These are phyloP conservation scores for Petaurus breviceps DNA, from an alignment of 2,113 vertebrate genomes.

Conservation along the genomic window DNA sequence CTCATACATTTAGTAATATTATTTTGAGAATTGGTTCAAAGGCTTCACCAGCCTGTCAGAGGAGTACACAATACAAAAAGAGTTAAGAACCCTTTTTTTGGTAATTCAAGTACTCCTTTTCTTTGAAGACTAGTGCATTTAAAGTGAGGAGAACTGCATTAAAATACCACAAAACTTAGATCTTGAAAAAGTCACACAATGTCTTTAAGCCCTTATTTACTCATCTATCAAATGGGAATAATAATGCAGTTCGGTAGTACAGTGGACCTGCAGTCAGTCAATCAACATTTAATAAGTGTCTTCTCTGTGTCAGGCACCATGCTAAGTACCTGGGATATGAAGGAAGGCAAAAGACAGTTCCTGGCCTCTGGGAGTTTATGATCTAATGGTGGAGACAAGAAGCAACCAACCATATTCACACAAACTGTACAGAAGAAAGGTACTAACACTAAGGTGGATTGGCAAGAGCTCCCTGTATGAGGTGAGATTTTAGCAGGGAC, in stretches of 20 bases:
- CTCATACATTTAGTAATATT: background rate
- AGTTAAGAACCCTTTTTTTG: no score
- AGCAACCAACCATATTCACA: no score
- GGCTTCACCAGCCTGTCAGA: background rate
- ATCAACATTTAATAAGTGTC: background rate
- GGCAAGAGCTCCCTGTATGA: no score
- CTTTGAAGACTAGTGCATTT: background rate
- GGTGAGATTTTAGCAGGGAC: no score
- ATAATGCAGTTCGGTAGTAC: background rate
- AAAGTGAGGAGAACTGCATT: background rate
- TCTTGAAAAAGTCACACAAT: background rate
- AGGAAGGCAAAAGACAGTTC: no score
- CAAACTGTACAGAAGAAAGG: no score
- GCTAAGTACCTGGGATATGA: no score
- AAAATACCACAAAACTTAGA: background rate
- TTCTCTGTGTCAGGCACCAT: no score
- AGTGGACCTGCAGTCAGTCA: background rate
- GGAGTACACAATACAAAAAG: no score
- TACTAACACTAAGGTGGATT: no score
- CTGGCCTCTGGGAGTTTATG: no score
- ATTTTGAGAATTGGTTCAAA: background rate
- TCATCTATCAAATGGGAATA: background rate
- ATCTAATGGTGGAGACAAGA: no score
- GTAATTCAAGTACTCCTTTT: background rate
- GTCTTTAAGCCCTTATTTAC: background rate